phyloP scores from a whole-genome alignment of 2,797 vertebrate species.

The Mycteria americana region DNA sequence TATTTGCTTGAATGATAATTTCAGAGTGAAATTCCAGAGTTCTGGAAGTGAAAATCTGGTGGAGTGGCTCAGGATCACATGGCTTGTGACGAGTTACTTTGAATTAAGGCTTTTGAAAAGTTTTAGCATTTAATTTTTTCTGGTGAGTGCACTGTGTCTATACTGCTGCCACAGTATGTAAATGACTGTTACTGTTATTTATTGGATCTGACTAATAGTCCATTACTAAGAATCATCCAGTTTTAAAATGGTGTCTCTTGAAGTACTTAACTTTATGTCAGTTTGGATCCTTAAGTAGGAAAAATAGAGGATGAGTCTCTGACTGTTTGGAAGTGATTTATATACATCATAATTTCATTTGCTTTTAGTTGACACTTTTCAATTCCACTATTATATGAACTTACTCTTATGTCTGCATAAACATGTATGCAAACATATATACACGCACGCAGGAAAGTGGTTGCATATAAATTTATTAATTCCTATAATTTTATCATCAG shows the following conservation, averaged over 20 bases:
- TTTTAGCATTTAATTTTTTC: neutral
- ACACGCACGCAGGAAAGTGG: neutral
- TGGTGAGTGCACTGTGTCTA: neutral
- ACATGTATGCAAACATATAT: neutral
- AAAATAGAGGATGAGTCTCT: neutral
- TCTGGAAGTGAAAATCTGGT: neutral
- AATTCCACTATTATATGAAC: neutral
- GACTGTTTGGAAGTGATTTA: neutral
- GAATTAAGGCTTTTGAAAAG: neutral
- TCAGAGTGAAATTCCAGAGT: neutral
- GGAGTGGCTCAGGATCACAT: neutral
- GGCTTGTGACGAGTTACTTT: neutral
- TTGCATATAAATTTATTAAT: neutral
- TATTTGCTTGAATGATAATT: neutral
- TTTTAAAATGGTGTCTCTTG: neutral
- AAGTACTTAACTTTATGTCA: constrained; percentile 5
- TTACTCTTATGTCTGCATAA: neutral
- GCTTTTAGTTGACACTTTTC: neutral
- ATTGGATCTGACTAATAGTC: neutral
- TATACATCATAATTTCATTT: neutral
- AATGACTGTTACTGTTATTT: constrained; percentile 7
- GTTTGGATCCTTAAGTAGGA: neutral
- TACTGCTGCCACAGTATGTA: neutral
- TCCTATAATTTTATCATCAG: neutral
- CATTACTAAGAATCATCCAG: neutral